phyloP scores from a whole-genome alignment of 2,888 invertebrate genomes.

The Agrochola macilenta region DNA sequence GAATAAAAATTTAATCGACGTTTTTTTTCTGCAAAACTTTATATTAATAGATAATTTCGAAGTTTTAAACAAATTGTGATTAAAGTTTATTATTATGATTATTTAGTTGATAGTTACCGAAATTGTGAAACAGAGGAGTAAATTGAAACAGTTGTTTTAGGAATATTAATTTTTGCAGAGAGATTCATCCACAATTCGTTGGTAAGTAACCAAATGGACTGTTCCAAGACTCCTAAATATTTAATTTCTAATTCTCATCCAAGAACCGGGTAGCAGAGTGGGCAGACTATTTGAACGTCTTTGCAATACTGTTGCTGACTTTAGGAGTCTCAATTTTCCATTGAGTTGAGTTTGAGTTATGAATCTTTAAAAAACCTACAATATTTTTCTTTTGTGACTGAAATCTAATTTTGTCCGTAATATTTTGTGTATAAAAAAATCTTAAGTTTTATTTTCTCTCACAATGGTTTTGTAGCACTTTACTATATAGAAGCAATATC shows the following conservation, averaged over 20 bases:
- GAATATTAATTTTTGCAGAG: conserved; percentile 15
- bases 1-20: too few species aligned
- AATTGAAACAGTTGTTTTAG: not conserved
- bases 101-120: not conserved
- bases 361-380: not conserved
- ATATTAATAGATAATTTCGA: not conserved
- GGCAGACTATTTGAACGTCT: conserved; percentile 27
- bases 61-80: not conserved
- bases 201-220: conserved; percentile 27
- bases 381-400: not conserved
- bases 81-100: not conserved
- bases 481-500: too few species aligned
- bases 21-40: too few species aligned
- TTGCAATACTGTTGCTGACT: conserved; percentile 8
- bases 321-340: not conserved
- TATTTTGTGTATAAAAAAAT: not conserved
- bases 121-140: not conserved
- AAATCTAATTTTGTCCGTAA: not conserved
- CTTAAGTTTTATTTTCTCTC: not conserved
- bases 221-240: conserved; percentile 32
- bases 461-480: not conserved
- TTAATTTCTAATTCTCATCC: conserved; percentile 49
- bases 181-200: conserved; percentile 6
- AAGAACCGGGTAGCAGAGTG: conserved; percentile 14
- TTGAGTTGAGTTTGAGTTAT: not conserved